Evolutionary conservation across 2,113 vertebrate genomes (phyloP).

Genomic region (Strix uralensis): DNA sequence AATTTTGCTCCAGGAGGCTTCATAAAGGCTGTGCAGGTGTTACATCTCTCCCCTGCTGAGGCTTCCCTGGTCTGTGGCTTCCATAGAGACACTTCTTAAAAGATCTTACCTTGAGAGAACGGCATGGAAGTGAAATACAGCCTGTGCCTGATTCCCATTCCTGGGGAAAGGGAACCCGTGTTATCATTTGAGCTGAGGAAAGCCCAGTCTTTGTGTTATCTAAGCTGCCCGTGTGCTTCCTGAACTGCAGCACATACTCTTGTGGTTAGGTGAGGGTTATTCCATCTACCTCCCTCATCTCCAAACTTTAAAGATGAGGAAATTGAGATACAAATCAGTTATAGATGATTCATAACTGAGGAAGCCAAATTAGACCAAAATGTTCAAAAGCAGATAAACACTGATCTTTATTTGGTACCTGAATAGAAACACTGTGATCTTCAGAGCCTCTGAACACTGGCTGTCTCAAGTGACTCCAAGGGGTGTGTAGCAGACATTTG

Average conservation of each 20-base stretch:
- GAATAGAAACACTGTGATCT: not conserved
- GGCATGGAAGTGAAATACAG: not conserved
- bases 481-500: not conserved
- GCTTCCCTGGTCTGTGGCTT: not conserved
- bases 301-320: not conserved
- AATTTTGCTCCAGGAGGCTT: not conserved
- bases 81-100: not conserved
- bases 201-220: not conserved
- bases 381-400: not conserved
- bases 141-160: not conserved
- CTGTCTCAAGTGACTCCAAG: not conserved
- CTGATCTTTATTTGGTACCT: not conserved
- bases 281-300: not conserved
- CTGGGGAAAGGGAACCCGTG: not conserved
- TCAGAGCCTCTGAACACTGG: not conserved
- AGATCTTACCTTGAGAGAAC: not conserved
- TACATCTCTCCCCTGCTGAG: not conserved
- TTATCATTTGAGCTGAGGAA: not conserved
- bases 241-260: not conserved
- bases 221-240: not conserved
- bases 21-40: not conserved
- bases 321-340: not conserved
- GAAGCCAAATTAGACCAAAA: not conserved
- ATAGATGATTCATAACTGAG: constrained; percentile 10
- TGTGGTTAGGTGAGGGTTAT: not conserved